Base-by-base conservation (phyloP, 2,113 vertebrate species). In the Nannobrachium achirus region DNA sequence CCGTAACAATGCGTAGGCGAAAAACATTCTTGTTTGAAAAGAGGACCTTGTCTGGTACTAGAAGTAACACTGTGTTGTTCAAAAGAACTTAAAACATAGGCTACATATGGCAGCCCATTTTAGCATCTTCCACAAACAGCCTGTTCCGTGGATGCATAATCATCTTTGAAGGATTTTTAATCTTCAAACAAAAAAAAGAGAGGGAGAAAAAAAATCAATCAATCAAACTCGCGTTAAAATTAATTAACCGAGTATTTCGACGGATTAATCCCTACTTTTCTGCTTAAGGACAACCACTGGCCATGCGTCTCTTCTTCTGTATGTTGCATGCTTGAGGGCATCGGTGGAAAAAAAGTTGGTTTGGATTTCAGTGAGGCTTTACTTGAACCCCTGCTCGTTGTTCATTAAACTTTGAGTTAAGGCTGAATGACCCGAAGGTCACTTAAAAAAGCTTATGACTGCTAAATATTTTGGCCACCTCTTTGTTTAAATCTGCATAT, bases 391-490 rank as follows among this genome's bases (percentile, higher is more conserved):
- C 92, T 91, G 89, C 93, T 94, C 94, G 95, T 98, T 97, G 96
- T 97, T 99, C 97, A 98, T 98, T 99, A 99, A 98, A 96, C 91
- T 96, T 94, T 95, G 95, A 93, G 95, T 96, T 96, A 96, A 95
- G 93, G 94, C 94, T 76, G 80, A 83, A 66, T 75, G 85, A 97
- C 96, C 94, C 93, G 94, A 93, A 96, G 98, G 98, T 99, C 98
- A 98, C 88, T 89, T 86, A 94, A 95, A 96, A n/a, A 96, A 94
- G 96, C 95, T 98, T 98, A 98, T 94, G 95, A 91, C 90, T 94
- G 92, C 89, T 92, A 93, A 92, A 95, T 94, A 93, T 95, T 90
- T 93, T 90, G 88, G 86, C 91, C 88, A 25, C 72, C 84, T 86
- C 92, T 95, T 96, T 96, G 93, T 93, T 88, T 86, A 90, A 91